A percentile compares a stretch with the other conserved stretches of the same genome.
Conservation (phyloP, 23 tunicate species). For the Styela clava region DNA sequence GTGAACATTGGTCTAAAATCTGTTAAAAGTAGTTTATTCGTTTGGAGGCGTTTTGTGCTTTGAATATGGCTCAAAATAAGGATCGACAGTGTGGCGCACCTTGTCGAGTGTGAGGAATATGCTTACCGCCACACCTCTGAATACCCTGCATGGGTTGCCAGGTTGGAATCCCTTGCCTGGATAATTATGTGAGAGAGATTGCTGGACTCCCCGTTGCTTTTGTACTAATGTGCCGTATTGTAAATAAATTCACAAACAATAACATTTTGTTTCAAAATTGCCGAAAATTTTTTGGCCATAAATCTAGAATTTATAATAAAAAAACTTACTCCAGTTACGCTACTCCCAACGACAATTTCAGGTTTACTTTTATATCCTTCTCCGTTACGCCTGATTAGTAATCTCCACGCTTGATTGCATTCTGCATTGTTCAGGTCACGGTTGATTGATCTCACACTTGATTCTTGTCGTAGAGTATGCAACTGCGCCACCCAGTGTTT, state of each 20-base stretch:
- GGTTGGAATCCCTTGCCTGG: no score
- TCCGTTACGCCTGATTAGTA: slow-evolving; percentile 67
- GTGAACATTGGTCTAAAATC: slow-evolving; percentile 84
- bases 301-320: no score
- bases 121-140: no score
- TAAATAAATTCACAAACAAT: no score
- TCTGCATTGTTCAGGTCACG: slow-evolving; percentile 51
- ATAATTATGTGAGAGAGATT: no score
- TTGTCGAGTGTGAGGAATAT: no score
- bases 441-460: slow-evolving; percentile 61
- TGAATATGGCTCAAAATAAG: neutral
- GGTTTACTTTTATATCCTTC: slow-evolving; percentile 38
- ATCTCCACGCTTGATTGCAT: slow-evolving; percentile 80
- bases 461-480: slow-evolving; percentile 58
- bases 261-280: no score
- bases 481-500: slow-evolving; percentile 64
- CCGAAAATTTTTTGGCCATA: no score
- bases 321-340: slow-evolving; percentile 61
- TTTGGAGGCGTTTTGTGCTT: neutral
- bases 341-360: slow-evolving; percentile 69
- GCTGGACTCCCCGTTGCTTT: no score
- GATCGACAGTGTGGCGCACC: no score
- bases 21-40: neutral
- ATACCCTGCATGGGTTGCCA: no score
- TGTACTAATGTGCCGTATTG: no score